Percentiles rank a stretch among this genome's conserved stretches.
These are phyloP conservation scores for Hypolimnas misippus DNA, from an alignment of 2,888 invertebrate species.

Conservation along the genomic window DNA sequence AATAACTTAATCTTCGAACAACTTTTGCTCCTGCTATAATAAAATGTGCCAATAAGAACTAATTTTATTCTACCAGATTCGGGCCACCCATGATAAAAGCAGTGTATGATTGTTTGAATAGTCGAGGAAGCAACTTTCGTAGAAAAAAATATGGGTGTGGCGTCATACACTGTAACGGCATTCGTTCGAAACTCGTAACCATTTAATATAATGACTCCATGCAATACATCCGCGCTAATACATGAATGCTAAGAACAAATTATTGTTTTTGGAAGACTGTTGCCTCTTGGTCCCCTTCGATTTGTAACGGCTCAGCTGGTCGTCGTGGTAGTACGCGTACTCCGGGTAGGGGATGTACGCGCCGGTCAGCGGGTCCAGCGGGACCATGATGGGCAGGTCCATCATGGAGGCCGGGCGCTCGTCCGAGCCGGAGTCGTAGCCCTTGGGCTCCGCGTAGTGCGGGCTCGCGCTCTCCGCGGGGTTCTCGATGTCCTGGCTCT, in stretches of 20 bases:
- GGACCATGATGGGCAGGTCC: conserved; percentile 71
- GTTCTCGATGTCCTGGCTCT: conserved; percentile 65
- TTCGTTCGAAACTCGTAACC: conserved; percentile 80
- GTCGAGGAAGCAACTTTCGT: conserved; percentile 44
- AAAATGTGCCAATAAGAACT: conserved; percentile 74
- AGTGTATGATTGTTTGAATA: conserved; percentile 59
- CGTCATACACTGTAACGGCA: conserved; percentile 77
- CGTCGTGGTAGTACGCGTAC: conserved; percentile 70
- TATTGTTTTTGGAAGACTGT: conserved; percentile 63
- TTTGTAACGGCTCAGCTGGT: conserved; percentile 58
- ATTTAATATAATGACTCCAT: conserved; percentile 46
- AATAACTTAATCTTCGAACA: conserved; percentile 27
- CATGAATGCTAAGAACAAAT: conserved; percentile 81
- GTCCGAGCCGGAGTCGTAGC: conserved; percentile 61
- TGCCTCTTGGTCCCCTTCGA: conserved; percentile 63
- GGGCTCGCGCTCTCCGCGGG: conserved; percentile 66
- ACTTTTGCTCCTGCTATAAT: conserved; percentile 49
- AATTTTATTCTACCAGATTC: conserved; percentile 76
- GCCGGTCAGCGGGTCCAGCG: conserved; percentile 66
- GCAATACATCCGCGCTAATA: conserved; percentile 71
- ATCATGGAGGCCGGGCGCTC: conserved; percentile 68
- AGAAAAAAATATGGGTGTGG: conserved; percentile 62
- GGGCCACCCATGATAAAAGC: conserved; percentile 76
- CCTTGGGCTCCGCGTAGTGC: conserved; percentile 72
- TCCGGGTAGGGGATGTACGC: conserved; percentile 74